Evolutionary conservation across 2,113 vertebrate genomes (phyloP).

Genomic region (Anolis sagrei): DNA sequence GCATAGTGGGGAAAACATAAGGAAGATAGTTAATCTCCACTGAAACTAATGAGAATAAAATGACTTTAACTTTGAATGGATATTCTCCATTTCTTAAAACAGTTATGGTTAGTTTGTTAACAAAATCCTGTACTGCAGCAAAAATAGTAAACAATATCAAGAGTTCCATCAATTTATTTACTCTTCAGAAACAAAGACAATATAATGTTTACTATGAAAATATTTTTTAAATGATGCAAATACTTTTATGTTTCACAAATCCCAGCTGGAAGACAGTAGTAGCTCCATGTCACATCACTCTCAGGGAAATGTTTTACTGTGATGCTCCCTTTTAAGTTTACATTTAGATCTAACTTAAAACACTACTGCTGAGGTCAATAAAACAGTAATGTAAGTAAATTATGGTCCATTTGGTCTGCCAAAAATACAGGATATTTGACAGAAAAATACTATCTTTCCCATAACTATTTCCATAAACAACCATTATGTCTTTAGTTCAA

Average conservation of each 20-base stretch:
- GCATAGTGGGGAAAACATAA: background rate
- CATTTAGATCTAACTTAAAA: conserved; percentile 40
- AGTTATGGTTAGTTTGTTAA: background rate
- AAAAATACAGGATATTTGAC: conserved; percentile 42
- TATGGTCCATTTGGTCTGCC: conserved; percentile 36
- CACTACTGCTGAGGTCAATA: conserved; percentile 43
- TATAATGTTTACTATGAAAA: conserved; percentile 23
- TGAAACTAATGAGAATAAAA: background rate
- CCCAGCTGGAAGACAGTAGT: conserved; percentile 21
- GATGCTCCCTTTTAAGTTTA: conserved; percentile 37
- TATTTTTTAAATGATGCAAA: conserved; percentile 9
- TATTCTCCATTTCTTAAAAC: background rate
- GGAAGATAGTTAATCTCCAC: background rate
- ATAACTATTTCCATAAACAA: conserved; percentile 39
- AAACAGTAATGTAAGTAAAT: conserved; percentile 44
- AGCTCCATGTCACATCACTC: conserved; percentile 18
- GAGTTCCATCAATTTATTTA: conserved; percentile 17
- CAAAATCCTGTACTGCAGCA: conserved; percentile 3
- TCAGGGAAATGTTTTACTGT: conserved; percentile 38
- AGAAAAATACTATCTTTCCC: conserved; percentile 20
- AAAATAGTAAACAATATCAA: conserved; percentile 27
- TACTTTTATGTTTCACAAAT: conserved; percentile 30
- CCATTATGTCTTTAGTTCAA: conserved; percentile 19
- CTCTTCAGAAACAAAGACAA: conserved; percentile 31
- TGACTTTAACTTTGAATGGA: background rate